Evolutionary conservation across 2,888 invertebrate species (phyloP).

Genomic region (Meiosimyza platycephala): DNA sequence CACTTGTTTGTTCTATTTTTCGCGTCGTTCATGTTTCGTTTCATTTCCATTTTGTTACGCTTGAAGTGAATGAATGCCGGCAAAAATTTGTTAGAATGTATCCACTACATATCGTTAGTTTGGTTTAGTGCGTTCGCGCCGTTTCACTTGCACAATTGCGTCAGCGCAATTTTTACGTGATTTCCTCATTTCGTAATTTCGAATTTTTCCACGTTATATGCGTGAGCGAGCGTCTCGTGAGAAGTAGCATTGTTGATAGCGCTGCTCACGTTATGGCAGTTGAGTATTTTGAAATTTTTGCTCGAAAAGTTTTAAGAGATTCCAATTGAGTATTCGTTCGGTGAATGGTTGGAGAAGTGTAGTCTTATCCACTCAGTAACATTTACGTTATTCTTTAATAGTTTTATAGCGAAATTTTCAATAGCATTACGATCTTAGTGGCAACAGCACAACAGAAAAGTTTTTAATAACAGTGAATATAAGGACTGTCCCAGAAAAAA

Average conservation of each 20-base stretch:
- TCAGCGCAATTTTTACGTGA: conserved; percentile 40
- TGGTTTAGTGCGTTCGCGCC: not conserved
- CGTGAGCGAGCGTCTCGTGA: not conserved
- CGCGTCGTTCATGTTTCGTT: not conserved
- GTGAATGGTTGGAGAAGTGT: too few species aligned
- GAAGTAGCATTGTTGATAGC: too few species aligned
- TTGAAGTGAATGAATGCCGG: conserved; percentile 16
- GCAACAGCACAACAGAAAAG: too few species aligned
- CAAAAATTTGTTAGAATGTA: conserved; percentile 18
- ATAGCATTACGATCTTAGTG: too few species aligned
- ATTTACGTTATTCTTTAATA: too few species aligned
- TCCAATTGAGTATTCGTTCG: not conserved
- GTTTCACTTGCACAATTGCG: conserved; percentile 36
- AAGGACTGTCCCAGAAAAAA: too few species aligned
- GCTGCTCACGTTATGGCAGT: too few species aligned
- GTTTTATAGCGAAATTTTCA: too few species aligned
- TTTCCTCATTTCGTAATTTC: conserved; percentile 24
- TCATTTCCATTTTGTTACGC: conserved; percentile 30
- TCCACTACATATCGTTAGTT: not conserved
- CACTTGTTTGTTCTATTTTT: not conserved
- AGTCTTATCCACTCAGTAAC: too few species aligned
- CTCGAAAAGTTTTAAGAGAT: conserved; percentile 36
- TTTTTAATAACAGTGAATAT: too few species aligned
- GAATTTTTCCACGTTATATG: conserved; percentile 1
- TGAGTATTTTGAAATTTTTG: conserved; percentile 28